These are phyloP conservation scores for Urosaurus nigricauda DNA, from an alignment of 2,797 vertebrate species.

Conservation along the genomic window DNA sequence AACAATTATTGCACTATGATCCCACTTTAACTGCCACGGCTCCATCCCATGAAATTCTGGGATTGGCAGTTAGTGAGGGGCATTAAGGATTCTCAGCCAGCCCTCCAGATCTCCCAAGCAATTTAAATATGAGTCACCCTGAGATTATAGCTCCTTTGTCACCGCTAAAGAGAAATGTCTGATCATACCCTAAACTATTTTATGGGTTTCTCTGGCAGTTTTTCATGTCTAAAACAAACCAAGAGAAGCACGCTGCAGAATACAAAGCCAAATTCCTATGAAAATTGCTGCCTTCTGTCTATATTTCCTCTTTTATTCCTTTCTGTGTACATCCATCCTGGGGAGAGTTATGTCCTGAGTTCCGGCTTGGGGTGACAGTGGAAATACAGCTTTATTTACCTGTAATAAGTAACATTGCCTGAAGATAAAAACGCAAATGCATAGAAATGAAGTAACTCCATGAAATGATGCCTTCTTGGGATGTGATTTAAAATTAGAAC, in stretches of 20 bases:
- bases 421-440: neutral
- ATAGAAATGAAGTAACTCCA: neutral
- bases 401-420: neutral
- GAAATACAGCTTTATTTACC: neutral
- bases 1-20: too few relatives aligned
- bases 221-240: neutral
- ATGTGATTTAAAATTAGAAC: neutral
- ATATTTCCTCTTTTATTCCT: neutral
- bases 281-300: neutral
- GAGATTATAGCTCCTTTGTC: neutral
- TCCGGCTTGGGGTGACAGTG: too few relatives aligned
- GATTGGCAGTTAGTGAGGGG: too few relatives aligned
- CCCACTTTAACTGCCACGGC: too few relatives aligned
- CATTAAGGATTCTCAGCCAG: too few relatives aligned
- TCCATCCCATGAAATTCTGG: too few relatives aligned
- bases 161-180: constrained; percentile 3
- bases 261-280: neutral
- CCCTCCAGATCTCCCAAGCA: neutral
- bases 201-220: neutral
- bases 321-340: neutral
- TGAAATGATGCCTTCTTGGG: neutral
- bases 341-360: neutral
- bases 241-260: neutral
- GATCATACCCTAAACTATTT: neutral
- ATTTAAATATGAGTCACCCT: neutral